Percentiles rank a stretch among this genome's conserved stretches.
These are phyloP conservation scores for Piaya cayana DNA, from an alignment of 2,113 vertebrate genomes.

Conservation along the genomic window DNA sequence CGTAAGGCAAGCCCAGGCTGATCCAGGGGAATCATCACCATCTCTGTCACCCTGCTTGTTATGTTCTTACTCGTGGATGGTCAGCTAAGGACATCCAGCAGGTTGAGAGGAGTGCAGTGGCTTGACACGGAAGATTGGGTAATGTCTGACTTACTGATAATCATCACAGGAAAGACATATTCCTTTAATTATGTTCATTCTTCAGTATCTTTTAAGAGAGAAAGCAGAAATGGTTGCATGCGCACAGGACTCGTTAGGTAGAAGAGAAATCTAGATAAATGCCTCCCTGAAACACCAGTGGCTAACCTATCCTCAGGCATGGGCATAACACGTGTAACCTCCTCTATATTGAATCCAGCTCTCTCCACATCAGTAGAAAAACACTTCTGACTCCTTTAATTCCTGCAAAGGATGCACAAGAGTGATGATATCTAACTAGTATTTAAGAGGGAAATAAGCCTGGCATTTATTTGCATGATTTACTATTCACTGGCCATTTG, in stretches of 20 bases:
- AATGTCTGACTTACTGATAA: background rate
- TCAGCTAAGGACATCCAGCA: background rate
- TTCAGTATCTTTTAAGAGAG: background rate
- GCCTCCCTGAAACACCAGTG: background rate
- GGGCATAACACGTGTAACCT: background rate
- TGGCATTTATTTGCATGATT: background rate
- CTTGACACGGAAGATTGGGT: background rate
- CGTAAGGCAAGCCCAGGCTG: background rate
- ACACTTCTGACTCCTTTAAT: background rate
- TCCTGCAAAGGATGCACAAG: background rate
- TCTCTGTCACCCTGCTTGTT: background rate
- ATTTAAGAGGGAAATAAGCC: background rate
- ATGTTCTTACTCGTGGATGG: background rate
- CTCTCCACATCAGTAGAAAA: background rate
- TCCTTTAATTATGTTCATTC: background rate
- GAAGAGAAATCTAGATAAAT: background rate
- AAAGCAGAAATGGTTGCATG: background rate
- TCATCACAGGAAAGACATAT: background rate
- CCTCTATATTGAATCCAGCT: background rate
- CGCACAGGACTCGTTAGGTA: background rate
- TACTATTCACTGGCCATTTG: background rate
- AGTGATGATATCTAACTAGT: background rate
- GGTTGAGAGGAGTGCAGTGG: background rate
- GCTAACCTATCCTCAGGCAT: background rate
- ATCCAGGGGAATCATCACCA: background rate